Conservation (phyloP, 2,113 vertebrate genomes). For the Bufo gargarizans region DNA sequence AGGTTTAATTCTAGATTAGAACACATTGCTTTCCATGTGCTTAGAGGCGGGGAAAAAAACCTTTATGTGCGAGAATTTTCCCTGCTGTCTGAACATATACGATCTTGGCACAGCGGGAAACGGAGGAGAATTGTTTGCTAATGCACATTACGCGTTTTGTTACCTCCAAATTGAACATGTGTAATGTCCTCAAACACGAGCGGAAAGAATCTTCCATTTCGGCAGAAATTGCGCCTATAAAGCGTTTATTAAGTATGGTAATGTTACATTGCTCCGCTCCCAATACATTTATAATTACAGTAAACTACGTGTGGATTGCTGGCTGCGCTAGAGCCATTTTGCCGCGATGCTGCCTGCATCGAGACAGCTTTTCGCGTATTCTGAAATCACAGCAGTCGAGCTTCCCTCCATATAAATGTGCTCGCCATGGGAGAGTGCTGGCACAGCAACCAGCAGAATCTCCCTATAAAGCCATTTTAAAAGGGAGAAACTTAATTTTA, state of each 20-base stretch:
- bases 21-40: slow-evolving; percentile 41
- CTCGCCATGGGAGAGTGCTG: slow-evolving; percentile 44
- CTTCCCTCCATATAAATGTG: slow-evolving; percentile 46
- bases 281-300: slow-evolving; percentile 57
- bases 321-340: neutral
- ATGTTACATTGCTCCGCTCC: slow-evolving; percentile 48
- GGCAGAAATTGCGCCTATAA: slow-evolving; percentile 56
- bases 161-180: slow-evolving; percentile 48
- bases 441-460: slow-evolving; percentile 45
- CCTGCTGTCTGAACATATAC: slow-evolving; percentile 55
- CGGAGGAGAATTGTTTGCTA: slow-evolving; percentile 52
- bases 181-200: slow-evolving; percentile 55
- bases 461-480: slow-evolving; percentile 47
- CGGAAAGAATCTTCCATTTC: slow-evolving; percentile 36
- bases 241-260: slow-evolving; percentile 38
- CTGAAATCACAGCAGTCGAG: slow-evolving; percentile 53
- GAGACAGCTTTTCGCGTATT: slow-evolving; percentile 46
- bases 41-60: slow-evolving; percentile 43
- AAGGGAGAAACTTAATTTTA: slow-evolving; percentile 52
- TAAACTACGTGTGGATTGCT: slow-evolving; percentile 14
- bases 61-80: slow-evolving; percentile 57
- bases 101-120: slow-evolving; percentile 52
- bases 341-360: neutral
- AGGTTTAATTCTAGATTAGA: slow-evolving; percentile 44
- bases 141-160: neutral